A percentile compares a stretch with the other conserved stretches of the same genome.
These are phyloP conservation scores for Pseudachorutes palmiensis DNA, from an alignment of 1,140 invertebrate genomes.

Conservation along the genomic window DNA sequence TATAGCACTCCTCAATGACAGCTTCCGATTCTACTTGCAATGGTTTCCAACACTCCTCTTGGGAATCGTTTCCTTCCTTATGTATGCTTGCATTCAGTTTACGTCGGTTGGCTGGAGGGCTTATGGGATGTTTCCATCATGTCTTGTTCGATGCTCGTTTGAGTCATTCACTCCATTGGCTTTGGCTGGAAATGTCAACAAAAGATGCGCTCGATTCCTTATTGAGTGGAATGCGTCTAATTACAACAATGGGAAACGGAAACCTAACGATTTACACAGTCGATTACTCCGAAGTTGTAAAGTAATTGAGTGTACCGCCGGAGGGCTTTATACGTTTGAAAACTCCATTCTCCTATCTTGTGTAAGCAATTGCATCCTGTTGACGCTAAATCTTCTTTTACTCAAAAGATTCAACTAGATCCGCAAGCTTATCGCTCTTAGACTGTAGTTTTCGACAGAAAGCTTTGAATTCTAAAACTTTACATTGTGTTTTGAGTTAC, in stretches of 20 bases:
- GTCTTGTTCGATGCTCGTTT: constrained; percentile 6
- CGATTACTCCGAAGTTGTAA: background rate
- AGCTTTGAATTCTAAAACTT: no score
- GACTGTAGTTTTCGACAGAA: no score
- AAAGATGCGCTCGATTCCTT: background rate
- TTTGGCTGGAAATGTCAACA: constrained; percentile 9
- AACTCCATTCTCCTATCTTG: constrained; percentile 16
- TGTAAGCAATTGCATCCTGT: constrained; percentile 12
- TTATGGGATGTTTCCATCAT: constrained; percentile 15
- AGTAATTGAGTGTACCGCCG: constrained; percentile 16
- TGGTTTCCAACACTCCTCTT: constrained; percentile 14
- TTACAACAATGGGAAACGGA: background rate
- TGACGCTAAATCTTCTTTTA: constrained; percentile 5
- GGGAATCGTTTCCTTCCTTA: constrained; percentile 1
- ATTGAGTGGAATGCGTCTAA: background rate
- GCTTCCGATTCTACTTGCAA: constrained; percentile 5
- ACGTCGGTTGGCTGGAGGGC: background rate
- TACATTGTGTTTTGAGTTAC: no score
- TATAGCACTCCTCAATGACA: background rate
- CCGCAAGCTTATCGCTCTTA: no score
- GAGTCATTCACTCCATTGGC: constrained; percentile 9
- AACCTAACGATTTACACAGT: background rate
- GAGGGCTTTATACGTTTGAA: constrained; percentile 19
- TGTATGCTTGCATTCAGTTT: constrained; percentile 6
- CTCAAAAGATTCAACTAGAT: background rate